Evolutionary conservation across 2,797 vertebrate genomes (phyloP).

Genomic region (Hydrolagus colliei): DNA sequence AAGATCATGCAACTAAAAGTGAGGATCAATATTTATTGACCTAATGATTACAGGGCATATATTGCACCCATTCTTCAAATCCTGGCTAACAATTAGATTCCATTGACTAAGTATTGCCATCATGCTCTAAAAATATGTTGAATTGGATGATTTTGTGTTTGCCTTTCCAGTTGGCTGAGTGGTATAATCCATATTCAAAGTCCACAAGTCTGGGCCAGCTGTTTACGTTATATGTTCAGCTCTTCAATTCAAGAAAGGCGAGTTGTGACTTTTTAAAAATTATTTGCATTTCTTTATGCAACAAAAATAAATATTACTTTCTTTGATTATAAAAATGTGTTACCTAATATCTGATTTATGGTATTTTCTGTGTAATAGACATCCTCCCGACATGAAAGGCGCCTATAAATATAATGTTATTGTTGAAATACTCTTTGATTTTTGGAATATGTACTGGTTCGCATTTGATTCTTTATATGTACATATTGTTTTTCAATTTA

Average conservation of each 20-base stretch:
- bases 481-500: no score
- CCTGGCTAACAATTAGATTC: no score
- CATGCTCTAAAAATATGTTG: background rate
- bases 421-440: no score
- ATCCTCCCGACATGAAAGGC: no score
- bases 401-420: no score
- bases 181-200: constrained; percentile 72
- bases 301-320: background rate
- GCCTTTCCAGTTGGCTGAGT: constrained; percentile 75
- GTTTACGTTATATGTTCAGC: constrained; percentile 75
- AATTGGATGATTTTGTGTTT: constrained; percentile 34
- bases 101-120: no score
- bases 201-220: constrained; percentile 82
- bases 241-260: constrained; percentile 79
- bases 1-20: no score
- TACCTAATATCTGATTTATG: no score
- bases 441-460: no score
- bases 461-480: no score
- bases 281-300: background rate
- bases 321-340: no score
- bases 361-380: no score
- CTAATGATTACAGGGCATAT: background rate
- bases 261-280: constrained; percentile 37
- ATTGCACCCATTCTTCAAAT: background rate
- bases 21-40: background rate